Base-by-base conservation (phyloP, 2,888 invertebrate genomes). In the Alviniconcha strummeri region DNA sequence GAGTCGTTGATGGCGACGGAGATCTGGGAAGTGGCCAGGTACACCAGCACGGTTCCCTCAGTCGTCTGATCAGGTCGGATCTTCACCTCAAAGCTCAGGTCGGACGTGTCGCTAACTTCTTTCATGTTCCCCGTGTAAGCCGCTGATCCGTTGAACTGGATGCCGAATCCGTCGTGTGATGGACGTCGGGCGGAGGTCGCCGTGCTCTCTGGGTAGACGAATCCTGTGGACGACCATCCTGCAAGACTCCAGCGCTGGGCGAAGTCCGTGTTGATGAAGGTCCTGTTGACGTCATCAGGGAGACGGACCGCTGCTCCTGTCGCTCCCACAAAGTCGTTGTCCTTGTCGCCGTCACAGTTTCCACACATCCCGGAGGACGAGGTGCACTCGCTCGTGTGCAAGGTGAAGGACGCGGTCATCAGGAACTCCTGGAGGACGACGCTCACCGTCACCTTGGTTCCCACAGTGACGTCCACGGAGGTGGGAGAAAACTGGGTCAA, bases 251-350 rank as follows among this genome's bases (percentile, higher is more conserved):
- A 86, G 54, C 36, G 80, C 6, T 76, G 64, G 3, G 84, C 83
- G 76, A 85, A 84, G 11, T 84, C 67, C 57, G 69, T 57, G 56
- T 85, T 81, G 60, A 87, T 84, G 76, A 84, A 81, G n/a, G 80
- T 57, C 13, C 76, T 19, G 52, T 83, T 83, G 67, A 86, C 85
- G n/a, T 75, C 72, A 15, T 75, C 77, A 36, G 78, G 7, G 69
- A 82, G 60, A 17, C 77, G 19, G 13, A 67, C 52, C 6, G 82
- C 64, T 9, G 15, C 67, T 15, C 80, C 84, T 17, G 82, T 36
- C 0, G 55, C 52, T 52, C 71, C 83, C 19, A 76, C 54, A 82
- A 91, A 90, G 80, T 91, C 91, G 84, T 91, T 89, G 81, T 89
- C 84, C 1, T 80, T 67, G 79, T 88, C 87, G 13, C 79, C 80